phyloP scores from a whole-genome alignment of 2,888 invertebrate species.

The Pyrgus malvae region DNA sequence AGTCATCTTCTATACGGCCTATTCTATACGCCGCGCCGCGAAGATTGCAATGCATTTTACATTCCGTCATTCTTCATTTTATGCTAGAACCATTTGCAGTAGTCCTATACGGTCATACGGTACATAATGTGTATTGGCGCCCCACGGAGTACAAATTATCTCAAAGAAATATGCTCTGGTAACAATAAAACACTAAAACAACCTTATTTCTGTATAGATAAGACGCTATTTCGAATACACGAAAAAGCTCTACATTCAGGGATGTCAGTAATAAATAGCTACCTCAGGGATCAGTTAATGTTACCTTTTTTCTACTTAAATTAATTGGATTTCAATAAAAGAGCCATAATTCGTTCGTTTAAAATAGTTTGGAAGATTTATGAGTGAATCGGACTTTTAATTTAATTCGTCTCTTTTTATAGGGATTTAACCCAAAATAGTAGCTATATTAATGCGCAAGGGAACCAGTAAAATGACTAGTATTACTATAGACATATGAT shows the following conservation, averaged over 20 bases:
- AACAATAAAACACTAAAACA: neutral
- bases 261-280: constrained; percentile 8
- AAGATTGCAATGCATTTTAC: constrained; percentile 2
- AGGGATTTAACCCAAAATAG: too few relatives aligned
- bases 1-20: neutral
- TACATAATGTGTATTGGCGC: constrained; percentile 11
- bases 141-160: constrained; percentile 24
- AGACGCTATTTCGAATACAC: neutral
- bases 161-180: constrained; percentile 7
- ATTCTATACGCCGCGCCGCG: too few relatives aligned
- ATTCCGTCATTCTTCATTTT: constrained; percentile 12
- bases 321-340: neutral
- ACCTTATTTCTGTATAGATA: neutral
- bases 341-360: too few relatives aligned
- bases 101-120: constrained; percentile 5
- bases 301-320: constrained; percentile 5
- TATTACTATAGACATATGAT: too few relatives aligned
- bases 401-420: too few relatives aligned
- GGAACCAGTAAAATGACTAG: too few relatives aligned
- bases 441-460: too few relatives aligned
- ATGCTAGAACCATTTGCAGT: neutral
- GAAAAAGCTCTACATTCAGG: neutral
- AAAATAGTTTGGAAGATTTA: too few relatives aligned
- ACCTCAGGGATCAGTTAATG: constrained; percentile 14
- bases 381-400: too few relatives aligned